These are phyloP conservation scores for Venustaconcha ellipsiformis DNA, from an alignment of 1,140 invertebrate genomes.

Conservation along the genomic window DNA sequence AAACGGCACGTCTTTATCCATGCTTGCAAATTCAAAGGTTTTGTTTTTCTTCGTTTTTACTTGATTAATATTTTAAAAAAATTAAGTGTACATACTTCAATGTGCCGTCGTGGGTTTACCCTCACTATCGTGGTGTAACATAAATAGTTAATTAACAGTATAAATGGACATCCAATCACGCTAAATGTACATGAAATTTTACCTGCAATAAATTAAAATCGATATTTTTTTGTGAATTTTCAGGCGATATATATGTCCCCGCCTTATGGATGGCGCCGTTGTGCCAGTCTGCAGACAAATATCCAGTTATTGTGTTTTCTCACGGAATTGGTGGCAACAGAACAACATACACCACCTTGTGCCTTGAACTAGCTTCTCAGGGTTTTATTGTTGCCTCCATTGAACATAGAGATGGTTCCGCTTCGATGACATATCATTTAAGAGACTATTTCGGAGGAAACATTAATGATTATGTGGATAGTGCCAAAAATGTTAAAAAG, in stretches of 20 bases:
- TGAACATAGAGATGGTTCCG: slow-evolving; percentile 77
- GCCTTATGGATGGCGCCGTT: slow-evolving; percentile 71
- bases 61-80: too few species aligned
- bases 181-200: too few species aligned
- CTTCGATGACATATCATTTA: slow-evolving; percentile 72
- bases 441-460: slow-evolving; percentile 38
- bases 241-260: slow-evolving; percentile 72
- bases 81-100: too few species aligned
- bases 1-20: too few species aligned
- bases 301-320: slow-evolving; percentile 77
- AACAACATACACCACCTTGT: slow-evolving; percentile 75
- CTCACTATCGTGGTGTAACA: too few species aligned
- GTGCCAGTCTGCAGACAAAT: slow-evolving; percentile 52
- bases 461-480: slow-evolving; percentile 20
- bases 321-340: slow-evolving; percentile 78
- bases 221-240: slow-evolving; percentile 4
- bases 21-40: too few species aligned
- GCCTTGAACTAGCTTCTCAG: slow-evolving; percentile 75
- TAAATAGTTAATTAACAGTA: too few species aligned
- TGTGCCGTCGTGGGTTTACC: too few species aligned
- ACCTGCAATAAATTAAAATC: too few species aligned
- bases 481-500: slow-evolving; percentile 13
- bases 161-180: too few species aligned
- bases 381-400: slow-evolving; percentile 77
- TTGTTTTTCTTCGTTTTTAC: too few species aligned